Base-by-base conservation (phyloP, 2,113 vertebrate species). In the Rhipidura dahli region DNA sequence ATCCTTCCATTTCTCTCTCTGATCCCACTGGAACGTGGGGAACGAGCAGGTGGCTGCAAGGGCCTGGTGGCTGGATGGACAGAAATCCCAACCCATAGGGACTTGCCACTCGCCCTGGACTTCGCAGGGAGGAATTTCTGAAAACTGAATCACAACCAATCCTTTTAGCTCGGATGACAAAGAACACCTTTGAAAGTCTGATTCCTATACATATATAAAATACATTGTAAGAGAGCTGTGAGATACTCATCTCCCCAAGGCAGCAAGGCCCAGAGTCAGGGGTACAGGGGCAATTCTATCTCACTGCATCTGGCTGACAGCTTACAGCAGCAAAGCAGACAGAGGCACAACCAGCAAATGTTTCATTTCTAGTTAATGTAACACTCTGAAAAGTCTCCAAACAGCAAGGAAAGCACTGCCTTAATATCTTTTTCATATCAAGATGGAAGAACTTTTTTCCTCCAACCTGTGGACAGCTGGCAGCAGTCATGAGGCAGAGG, bases 1-100 rank as follows among this genome's bases (percentile, higher is more conserved):
- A 27, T 17, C 26, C 11, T 15, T 17, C 31, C 37, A 17, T 22
- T 24, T 27, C 37, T 44, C 31, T 50, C 37, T 37, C 31, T 0
- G 0, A 5, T 42, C 31, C 61, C 0, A 0, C 17, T 15, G 37
- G n/a, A n/a, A n/a, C n/a, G 5, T 16, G 21, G 13, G 15, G 53
- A 13, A 59, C 3, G 15, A 35, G 51, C 0, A 6, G 31, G 56
- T 37, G 33, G 28, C 56, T 70, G 37, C 0, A 0, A 56, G n/a
- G 22, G 30, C 18, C 18, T 22, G 39, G 33, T 53, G 68, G 49
- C 50, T 65, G 70, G 30, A 10, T 20, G 31, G 61, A 44, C 53
- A 86, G 26, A 50, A 76, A 68, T 15, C n/a, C n/a, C n/a, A n/a
- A n/a, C 27, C 76, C 22, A 4, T 0, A 20, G 13, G 31, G 24